Conservation (phyloP, 2,888 invertebrate species). For the Drosophila ezoana region DNA sequence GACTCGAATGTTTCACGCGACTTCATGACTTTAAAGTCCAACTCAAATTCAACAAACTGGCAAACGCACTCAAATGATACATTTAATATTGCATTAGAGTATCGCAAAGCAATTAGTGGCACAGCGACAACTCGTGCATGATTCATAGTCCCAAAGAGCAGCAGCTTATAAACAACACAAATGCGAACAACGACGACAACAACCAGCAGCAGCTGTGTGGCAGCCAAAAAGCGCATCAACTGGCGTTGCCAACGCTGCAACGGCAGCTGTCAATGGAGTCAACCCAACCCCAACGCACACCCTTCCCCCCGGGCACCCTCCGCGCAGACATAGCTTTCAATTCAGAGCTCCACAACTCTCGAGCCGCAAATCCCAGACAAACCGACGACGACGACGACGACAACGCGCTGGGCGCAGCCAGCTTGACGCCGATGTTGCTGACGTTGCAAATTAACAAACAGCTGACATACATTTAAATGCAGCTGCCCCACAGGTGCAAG, state of each 20-base stretch:
- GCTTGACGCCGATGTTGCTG: constrained; percentile 38
- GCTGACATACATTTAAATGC: constrained; percentile 68
- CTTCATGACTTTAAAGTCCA: too few relatives aligned
- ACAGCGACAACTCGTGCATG: neutral
- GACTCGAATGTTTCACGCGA: too few relatives aligned
- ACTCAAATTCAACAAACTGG: too few relatives aligned
- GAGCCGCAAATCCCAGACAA: constrained; percentile 46
- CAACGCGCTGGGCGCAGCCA: constrained; percentile 44
- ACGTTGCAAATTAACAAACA: constrained; percentile 70
- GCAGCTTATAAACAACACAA: constrained; percentile 23
- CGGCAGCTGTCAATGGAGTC: constrained; percentile 47
- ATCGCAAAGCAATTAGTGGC: constrained; percentile 7
- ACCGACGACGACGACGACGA: constrained; percentile 38
- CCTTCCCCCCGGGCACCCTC: too few relatives aligned
- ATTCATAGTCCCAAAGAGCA: constrained; percentile 9
- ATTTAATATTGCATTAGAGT: constrained; percentile 1
- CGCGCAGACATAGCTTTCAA: neutral
- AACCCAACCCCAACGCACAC: constrained; percentile 1
- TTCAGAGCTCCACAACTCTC: constrained; percentile 1
- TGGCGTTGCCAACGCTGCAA: constrained; percentile 25
- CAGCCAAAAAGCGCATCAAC: constrained; percentile 33
- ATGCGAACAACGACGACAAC: constrained; percentile 13
- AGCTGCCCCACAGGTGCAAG: constrained; percentile 49
- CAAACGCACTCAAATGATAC: neutral
- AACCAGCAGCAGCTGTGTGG: neutral